Conservation (phyloP, 2,797 vertebrate genomes). For the Danionella dracula region DNA sequence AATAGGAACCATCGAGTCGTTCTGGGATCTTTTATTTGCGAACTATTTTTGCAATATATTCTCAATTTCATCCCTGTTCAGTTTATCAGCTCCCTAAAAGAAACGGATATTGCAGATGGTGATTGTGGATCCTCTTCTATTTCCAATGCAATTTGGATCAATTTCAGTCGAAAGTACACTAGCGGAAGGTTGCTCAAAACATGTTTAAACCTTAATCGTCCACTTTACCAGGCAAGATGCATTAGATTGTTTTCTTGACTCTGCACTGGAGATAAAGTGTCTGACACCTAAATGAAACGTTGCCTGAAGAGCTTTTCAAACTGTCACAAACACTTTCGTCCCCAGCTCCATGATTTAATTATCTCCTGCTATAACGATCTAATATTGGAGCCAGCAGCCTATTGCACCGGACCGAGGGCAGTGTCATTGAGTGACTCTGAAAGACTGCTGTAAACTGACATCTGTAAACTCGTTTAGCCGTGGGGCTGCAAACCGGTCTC, state of each 20-base stretch:
- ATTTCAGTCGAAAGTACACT: not conserved
- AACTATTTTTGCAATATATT: too few relatives aligned
- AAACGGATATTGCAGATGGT: not conserved
- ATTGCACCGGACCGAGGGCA: conserved; percentile 6
- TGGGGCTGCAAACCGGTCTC: not conserved
- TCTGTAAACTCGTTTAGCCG: conserved; percentile 11
- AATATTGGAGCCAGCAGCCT: conserved; percentile 21
- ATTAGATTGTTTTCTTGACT: conserved; percentile 2
- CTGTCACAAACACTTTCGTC: conserved; percentile 19
- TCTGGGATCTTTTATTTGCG: too few relatives aligned
- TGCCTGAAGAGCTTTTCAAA: conserved; percentile 15
- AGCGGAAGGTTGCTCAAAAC: not conserved
- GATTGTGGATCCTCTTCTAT: not conserved
- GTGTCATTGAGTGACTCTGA: conserved; percentile 21
- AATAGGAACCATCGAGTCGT: too few relatives aligned
- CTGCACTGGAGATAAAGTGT: not conserved
- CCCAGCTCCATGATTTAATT: conserved; percentile 27
- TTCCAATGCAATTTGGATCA: not conserved
- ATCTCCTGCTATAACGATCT: conserved; percentile 28
- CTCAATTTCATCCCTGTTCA: too few relatives aligned
- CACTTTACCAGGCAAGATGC: not conserved
- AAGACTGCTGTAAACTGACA: conserved; percentile 18
- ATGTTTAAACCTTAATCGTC: not conserved
- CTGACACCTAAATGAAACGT: conserved; percentile 23
- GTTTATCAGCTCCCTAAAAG: not conserved